Evolutionary conservation across 2,888 invertebrate genomes (phyloP), one percentile per base, ranked within the genome.

Genomic region (Blastobasis lacticolella): DNA sequence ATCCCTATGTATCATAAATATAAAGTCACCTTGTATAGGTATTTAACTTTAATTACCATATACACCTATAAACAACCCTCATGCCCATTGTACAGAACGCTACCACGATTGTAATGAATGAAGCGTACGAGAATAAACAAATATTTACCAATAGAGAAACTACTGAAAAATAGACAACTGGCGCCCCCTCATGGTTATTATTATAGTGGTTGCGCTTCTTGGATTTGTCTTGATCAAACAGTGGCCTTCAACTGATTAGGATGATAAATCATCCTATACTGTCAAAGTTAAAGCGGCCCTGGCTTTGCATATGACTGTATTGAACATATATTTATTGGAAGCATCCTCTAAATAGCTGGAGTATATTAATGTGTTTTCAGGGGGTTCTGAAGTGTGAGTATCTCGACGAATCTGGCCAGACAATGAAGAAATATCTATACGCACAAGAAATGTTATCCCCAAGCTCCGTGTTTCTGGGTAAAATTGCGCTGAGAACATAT

Each of bases 301-400:
- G 23, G 23, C 1, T 23, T 23, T 23, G 23, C 1, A 23, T 1
- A 23, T 23, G 23, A 23, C 23, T 23, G 23, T n/a, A 10, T n/a
- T 10, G 10, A 6, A n/a, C 10, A 3, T 9, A 44, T 44, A 5
- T 6, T 10, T 10, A 6, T 44, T 4, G 3, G 6, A 6, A n/a
- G 44, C 8, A 44, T 8, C 1, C 8, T 5, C 10, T n/a, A 1
- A n/a, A 6, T 44, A 6, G 9, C 10, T n/a, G 10, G 10, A n/a
- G 8, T 44, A 10, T 4, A 6, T n/a, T 46, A n/a, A n/a, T n/a
- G 4, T 41, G 6, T 41, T 36, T 46, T 3, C 49, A 82, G 83
- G 83, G 83, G 36, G 57, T 59, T 38, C 60, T 81, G 10, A 68
- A 69, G 59, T 68, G 71, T 10, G 78, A 81, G 54, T 75, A 70